These are phyloP conservation scores for Monarcha castaneiventris DNA, from an alignment of 2,113 vertebrate species.

Conservation along the genomic window DNA sequence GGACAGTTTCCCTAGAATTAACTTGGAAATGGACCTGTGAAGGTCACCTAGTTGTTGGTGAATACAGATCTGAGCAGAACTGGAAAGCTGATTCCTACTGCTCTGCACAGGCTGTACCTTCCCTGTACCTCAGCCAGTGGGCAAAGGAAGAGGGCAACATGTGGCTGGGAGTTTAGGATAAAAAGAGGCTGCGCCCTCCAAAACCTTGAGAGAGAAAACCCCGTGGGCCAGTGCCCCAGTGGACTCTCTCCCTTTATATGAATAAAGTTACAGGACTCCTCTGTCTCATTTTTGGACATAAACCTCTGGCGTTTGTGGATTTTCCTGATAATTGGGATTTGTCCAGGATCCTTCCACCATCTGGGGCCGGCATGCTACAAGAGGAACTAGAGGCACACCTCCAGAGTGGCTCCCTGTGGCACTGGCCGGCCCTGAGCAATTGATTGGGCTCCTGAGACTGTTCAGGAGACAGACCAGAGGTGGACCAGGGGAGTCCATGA, in stretches of 20 bases:
- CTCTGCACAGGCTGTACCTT: neutral
- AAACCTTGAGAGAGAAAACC: neutral
- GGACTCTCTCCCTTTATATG: neutral
- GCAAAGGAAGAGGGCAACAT: neutral
- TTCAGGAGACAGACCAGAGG: neutral
- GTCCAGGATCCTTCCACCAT: neutral
- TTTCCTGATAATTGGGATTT: neutral
- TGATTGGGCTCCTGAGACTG: neutral
- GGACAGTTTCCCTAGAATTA: neutral
- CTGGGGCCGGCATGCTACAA: accelerated
- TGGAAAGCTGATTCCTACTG: neutral
- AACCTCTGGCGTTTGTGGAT: neutral
- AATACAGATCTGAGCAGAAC: neutral
- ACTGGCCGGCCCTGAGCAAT: neutral
- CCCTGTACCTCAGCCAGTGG: neutral
- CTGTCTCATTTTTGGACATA: neutral
- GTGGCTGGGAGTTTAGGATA: too few species aligned
- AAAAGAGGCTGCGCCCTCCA: neutral
- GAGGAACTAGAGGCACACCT: neutral
- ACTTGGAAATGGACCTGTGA: neutral
- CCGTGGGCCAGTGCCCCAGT: accelerated
- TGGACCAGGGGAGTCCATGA: neutral
- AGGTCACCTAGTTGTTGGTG: neutral
- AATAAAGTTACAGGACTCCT: neutral
- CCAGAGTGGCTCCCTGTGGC: neutral